A percentile compares a stretch with the other conserved stretches of the same genome.
These are phyloP conservation scores for Varanus komodoensis DNA, from an alignment of 2,113 vertebrate species.

Conservation along the genomic window DNA sequence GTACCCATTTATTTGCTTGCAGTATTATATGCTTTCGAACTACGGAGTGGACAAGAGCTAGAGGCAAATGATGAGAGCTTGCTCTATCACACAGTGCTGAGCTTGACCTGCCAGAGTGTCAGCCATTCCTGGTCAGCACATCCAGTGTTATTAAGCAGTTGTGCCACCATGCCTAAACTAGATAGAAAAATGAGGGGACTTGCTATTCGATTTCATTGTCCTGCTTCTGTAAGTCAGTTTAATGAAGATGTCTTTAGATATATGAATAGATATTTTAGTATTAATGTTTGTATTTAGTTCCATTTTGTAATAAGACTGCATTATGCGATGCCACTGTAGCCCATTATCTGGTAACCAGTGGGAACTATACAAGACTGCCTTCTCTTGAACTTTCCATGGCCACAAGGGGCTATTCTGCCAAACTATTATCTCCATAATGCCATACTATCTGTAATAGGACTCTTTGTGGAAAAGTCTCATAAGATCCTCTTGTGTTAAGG, in stretches of 20 bases:
- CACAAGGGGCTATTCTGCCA: background rate
- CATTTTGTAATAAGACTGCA: background rate
- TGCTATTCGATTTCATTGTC: accelerated
- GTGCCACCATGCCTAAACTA: constrained; percentile 79
- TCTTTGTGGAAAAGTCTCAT: background rate
- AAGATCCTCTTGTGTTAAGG: background rate
- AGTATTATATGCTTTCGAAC: too few relatives aligned
- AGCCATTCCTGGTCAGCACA: too few relatives aligned
- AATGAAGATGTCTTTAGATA: background rate
- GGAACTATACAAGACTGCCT: background rate
- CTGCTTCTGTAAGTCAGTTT: background rate
- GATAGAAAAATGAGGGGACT: constrained; percentile 74
- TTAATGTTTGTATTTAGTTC: background rate
- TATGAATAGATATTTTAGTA: background rate
- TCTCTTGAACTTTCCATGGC: background rate
- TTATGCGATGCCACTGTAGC: background rate
- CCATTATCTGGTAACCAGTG: background rate
- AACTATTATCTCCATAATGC: background rate
- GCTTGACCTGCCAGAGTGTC: too few relatives aligned
- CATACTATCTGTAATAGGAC: background rate
- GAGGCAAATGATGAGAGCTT: too few relatives aligned
- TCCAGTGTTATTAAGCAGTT: too few relatives aligned
- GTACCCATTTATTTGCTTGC: too few relatives aligned
- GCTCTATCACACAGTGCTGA: too few relatives aligned
- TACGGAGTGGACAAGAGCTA: too few relatives aligned